A percentile compares a stretch with the other conserved stretches of the same genome.
phyloP scores from a whole-genome alignment of 2,797 vertebrate species.

The Chelonia mydas region DNA sequence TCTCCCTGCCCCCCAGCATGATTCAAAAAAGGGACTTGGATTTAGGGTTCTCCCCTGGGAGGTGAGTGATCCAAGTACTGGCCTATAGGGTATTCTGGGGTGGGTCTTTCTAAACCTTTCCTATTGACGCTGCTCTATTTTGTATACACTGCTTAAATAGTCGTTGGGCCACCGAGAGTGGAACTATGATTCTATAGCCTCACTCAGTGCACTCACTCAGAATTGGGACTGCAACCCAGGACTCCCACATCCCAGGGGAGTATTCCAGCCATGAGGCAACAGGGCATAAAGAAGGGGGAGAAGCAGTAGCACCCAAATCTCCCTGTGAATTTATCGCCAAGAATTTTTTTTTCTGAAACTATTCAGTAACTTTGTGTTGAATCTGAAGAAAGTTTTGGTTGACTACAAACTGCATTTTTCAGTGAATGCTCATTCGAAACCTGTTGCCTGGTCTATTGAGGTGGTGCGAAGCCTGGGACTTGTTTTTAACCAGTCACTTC shows the following conservation, averaged over 20 bases:
- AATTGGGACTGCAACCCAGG: not conserved
- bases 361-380: not conserved
- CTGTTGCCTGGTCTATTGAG: not conserved
- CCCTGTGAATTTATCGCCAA: not conserved
- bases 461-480: not conserved
- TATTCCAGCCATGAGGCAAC: not conserved
- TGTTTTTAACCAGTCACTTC: not conserved
- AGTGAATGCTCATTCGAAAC: not conserved
- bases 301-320: not conserved
- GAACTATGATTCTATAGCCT: not conserved
- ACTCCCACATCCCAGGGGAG: not conserved
- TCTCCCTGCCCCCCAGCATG: fast-evolving
- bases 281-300: not conserved
- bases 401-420: not conserved
- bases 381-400: not conserved
- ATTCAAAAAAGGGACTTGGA: not conserved
- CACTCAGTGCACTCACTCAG: not conserved
- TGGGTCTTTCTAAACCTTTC: not conserved
- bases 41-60: not conserved
- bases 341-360: not conserved
- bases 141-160: not conserved
- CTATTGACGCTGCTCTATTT: not conserved
- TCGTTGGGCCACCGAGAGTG: not conserved
- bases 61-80: not conserved
- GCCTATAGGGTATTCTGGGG: not conserved